Conservation (phyloP, 92 coral and sea anemone genomes). For the Plumapathes pennacea region DNA sequence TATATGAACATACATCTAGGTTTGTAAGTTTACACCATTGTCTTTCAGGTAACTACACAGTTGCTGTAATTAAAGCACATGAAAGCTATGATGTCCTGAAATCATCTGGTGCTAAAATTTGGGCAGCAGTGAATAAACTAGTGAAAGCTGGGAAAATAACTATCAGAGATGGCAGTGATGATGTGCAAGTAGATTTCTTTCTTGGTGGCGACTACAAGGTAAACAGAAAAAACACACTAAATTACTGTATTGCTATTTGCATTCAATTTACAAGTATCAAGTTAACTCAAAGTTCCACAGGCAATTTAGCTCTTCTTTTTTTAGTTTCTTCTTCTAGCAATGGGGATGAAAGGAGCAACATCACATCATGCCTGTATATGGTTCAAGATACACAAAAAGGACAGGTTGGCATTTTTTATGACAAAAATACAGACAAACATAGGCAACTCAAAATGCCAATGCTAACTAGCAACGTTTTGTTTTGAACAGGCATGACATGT, state of each 20-base stretch:
- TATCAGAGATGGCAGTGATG: not conserved
- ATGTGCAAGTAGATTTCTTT: constrained; percentile 7
- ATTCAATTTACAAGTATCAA: not conserved
- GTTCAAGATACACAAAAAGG: no score
- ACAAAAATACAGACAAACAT: no score
- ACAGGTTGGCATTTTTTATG: no score
- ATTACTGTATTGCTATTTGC: no score
- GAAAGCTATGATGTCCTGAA: constrained; percentile 40
- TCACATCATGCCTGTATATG: constrained; percentile 52
- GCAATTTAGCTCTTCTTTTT: not conserved
- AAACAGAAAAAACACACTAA: no score
- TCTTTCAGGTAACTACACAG: constrained; percentile 35
- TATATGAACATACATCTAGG: no score
- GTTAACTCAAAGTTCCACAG: not conserved
- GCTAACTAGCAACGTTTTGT: not conserved
- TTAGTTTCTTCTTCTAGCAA: constrained; percentile 47
- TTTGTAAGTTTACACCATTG: no score
- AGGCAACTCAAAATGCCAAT: no score
- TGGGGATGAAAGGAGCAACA: constrained; percentile 55
- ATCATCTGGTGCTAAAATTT: constrained; percentile 36
- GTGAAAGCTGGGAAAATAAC: constrained; percentile 1
- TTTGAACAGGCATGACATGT: constrained; percentile 33
- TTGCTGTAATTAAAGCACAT: constrained; percentile 46
- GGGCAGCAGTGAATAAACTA: constrained; percentile 10
- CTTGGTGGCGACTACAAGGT: constrained; percentile 33